Evolutionary conservation across 2,113 vertebrate species (phyloP), one percentile per base, ranked within the genome.

Genomic region (Alces alces): DNA sequence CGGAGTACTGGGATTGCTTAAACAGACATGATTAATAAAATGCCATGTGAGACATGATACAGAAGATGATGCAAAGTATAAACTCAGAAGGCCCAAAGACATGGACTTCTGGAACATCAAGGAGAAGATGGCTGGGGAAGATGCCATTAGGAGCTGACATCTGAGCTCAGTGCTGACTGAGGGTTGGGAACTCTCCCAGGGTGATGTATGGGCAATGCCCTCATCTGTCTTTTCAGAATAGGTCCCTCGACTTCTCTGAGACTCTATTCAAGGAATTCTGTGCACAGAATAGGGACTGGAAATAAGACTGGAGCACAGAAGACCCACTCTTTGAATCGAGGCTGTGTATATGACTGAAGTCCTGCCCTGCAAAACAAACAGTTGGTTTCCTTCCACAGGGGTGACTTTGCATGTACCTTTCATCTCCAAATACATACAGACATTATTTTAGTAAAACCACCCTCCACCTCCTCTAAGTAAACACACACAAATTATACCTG

Each of bases 361-460:
- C 12, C 52, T 64, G 73, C 50, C 45, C 54, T 92, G 52, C 27
- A 52, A 89, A 93, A 45, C 70, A 78, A 91, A 80, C 45, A 57
- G 36, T 1, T 14, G 36, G 5, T 70, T 80, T 93, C 84, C 66
- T 83, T n/a, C 36, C 61, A 54, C 19, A n/a, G n/a, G 36, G 13
- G 14, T 27, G 70, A 43, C 28, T 86, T 11, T 45, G n/a, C 85
- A 7, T 3, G 17, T 23, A 78, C n/a, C 86, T 94, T 92, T 88
- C 64, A 85, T 70, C 73, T 95, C n/a, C 39, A 80, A 70, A n/a
- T 50, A 58, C 28, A 10, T 23, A 70, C 73, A 94, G 30, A 80
- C n/a, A 90, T 70, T 78, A 73, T 92, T 86, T 95, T 88, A 88
- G 80, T 36, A 89, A 96, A 93, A 94, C 55, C 21, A 3, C 39